Evolutionary conservation across 2,113 vertebrate genomes (phyloP).

Genomic region (Conger conger): DNA sequence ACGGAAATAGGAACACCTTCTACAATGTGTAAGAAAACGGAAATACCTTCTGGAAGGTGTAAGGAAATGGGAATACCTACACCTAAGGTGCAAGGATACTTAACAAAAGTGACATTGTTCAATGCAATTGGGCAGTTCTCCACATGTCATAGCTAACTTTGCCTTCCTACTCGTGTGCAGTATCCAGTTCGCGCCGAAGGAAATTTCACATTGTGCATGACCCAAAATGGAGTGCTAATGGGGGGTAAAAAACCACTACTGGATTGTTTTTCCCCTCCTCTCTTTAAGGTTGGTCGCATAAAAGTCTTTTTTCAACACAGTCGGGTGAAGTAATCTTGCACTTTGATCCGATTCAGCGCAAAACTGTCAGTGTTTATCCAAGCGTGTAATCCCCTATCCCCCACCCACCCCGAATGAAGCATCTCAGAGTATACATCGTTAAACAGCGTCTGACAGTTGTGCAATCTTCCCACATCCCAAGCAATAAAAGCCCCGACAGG

Average conservation of each 20-base stretch:
- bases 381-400: slow-evolving; percentile 39
- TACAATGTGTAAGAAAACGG: neutral
- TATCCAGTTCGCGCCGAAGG: neutral
- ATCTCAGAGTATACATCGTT: slow-evolving; percentile 35
- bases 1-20: neutral
- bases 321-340: slow-evolving; percentile 33
- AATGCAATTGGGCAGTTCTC: neutral
- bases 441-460: slow-evolving; percentile 35
- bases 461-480: slow-evolving; percentile 21
- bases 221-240: neutral
- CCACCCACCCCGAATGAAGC: slow-evolving; percentile 18
- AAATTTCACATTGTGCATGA: neutral
- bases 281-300: neutral
- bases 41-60: neutral
- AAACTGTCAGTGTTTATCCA: slow-evolving; percentile 40
- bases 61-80: no score
- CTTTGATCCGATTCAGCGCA: slow-evolving; percentile 42
- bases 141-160: neutral
- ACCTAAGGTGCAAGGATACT: no score
- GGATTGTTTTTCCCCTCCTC: neutral
- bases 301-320: slow-evolving; percentile 8
- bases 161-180: neutral
- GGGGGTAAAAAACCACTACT: neutral
- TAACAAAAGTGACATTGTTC: no score
- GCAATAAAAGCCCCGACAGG: neutral